These are phyloP conservation scores for Aphis craccivora DNA, from an alignment of 1,140 invertebrate genomes.

Conservation along the genomic window DNA sequence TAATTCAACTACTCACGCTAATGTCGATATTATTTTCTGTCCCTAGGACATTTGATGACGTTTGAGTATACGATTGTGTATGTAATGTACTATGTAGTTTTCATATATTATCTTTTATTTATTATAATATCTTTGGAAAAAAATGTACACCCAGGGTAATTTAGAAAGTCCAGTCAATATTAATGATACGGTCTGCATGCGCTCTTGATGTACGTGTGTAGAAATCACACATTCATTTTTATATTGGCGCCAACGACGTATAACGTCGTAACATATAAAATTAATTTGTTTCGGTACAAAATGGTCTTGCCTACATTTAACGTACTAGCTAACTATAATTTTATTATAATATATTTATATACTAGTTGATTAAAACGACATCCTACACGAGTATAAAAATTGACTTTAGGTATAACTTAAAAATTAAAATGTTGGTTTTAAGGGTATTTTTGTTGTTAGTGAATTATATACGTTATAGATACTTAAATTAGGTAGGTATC, in stretches of 20 bases:
- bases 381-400: too few species aligned
- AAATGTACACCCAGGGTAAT: not conserved
- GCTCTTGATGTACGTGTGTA: not conserved
- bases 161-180: constrained; percentile 21
- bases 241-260: not conserved
- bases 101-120: not conserved
- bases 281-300: not conserved
- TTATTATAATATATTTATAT: not conserved
- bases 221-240: not conserved
- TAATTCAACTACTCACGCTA: not conserved
- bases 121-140: not conserved
- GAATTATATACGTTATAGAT: too few species aligned
- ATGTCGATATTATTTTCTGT: not conserved
- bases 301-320: not conserved
- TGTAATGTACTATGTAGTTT: not conserved
- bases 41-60: not conserved
- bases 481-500: too few species aligned
- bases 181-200: not conserved
- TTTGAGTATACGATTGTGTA: not conserved
- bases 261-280: not conserved
- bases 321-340: not conserved
- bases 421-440: too few species aligned
- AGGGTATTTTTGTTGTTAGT: too few species aligned
- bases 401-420: too few species aligned
- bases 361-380: not conserved